Evolutionary conservation across 2,797 vertebrate species (phyloP), one percentile per base, ranked within the genome.

Genomic region (Adelosebastes latens): DNA sequence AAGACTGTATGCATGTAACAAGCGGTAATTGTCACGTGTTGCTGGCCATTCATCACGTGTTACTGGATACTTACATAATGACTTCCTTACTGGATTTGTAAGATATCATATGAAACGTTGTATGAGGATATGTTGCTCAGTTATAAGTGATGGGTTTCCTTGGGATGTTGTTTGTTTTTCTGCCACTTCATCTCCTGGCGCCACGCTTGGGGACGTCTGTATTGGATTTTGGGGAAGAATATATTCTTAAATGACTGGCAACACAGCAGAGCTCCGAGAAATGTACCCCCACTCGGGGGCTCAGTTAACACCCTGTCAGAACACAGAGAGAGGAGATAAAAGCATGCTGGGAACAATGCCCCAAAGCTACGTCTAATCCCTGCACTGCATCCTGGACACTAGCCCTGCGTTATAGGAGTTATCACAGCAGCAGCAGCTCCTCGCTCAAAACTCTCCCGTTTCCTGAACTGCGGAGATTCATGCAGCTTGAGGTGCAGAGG

Each of bases 311-410:
- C 81, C 66, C 83, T 88, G 79, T 89, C 79, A 80, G 75, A 84
- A 84, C 67, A 87, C 56, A 73, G 68, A 74, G 79, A 72, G 83
- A 39, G 79, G 75, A 90, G 90, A 91, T 88, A 88, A 91, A 88
- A 84, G 90, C 67, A 56, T 58, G 70, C 79, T 85, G 80, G 79
- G 83, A 90, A 92, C 82, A 90, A 87, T 79, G 75, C 72, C 84
- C 87, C 72, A 74, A 66, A 90, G 89, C 91, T 72, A 62, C 10
- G 56, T 85, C 74, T 89, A 90, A 93, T 92, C 90, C 92, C 79
- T 49, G 52, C 59, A 25, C 68, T 72, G 84, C 84, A 71, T 88
- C 85, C 85, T 82, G 90, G 89, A 90, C 85, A 80, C 77, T 74
- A 27, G 81, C 72, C 81, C 78, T 31, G 70, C 55, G 80, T 67